These are phyloP conservation scores for Cerceris rybyensis DNA, from an alignment of 2,888 invertebrate species.

Conservation along the genomic window DNA sequence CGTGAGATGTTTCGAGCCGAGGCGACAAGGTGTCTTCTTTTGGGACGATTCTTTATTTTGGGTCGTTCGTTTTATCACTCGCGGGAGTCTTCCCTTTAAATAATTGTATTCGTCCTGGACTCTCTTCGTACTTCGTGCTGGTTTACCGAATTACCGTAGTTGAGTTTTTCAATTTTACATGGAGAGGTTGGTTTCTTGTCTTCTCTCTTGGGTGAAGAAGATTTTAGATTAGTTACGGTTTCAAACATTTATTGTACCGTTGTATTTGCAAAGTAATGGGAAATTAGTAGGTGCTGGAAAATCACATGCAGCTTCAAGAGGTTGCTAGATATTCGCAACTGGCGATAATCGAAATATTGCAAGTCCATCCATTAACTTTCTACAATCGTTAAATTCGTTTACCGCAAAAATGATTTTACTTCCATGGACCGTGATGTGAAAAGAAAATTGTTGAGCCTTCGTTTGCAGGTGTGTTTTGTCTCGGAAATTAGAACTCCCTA, in stretches of 20 bases:
- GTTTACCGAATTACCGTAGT: neutral
- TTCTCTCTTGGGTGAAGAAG: too few species aligned
- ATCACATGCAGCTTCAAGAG: too few species aligned
- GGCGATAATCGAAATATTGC: slow-evolving; percentile 4
- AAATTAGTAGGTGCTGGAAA: too few species aligned
- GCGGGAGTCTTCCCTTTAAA: slow-evolving; percentile 6
- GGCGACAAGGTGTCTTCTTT: slow-evolving; percentile 26
- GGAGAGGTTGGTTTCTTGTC: neutral
- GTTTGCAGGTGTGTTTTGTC: slow-evolving; percentile 22
- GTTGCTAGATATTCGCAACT: neutral
- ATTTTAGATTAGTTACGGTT: too few species aligned
- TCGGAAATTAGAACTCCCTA: slow-evolving; percentile 26
- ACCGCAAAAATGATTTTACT: slow-evolving; percentile 11
- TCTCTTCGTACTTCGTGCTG: neutral
- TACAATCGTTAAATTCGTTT: slow-evolving; percentile 10
- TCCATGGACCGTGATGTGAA: slow-evolving; percentile 10
- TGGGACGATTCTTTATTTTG: slow-evolving; percentile 10
- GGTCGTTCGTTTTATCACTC: slow-evolving; percentile 11
- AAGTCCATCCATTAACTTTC: slow-evolving; percentile 4
- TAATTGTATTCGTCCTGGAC: slow-evolving; percentile 3
- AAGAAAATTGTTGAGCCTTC: slow-evolving; percentile 19
- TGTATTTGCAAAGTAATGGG: too few species aligned
- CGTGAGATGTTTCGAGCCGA: slow-evolving; percentile 46
- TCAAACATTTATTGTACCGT: too few species aligned
- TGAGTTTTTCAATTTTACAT: neutral